These are phyloP conservation scores for Leptopilina boulardi DNA, from an alignment of 1,140 invertebrate genomes.

Conservation along the genomic window DNA sequence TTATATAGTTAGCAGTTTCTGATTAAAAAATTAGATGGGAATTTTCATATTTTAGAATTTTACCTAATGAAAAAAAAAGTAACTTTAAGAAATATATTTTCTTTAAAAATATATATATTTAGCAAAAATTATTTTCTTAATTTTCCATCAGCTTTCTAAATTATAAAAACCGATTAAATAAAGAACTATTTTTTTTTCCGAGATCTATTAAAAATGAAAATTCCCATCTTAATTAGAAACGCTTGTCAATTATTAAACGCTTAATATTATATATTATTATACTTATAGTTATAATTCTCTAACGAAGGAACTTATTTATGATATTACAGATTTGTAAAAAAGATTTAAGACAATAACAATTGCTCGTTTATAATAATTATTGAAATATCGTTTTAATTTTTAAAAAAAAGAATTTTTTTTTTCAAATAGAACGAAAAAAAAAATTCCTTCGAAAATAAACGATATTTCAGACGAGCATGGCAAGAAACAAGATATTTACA, in stretches of 20 bases:
- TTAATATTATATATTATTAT: constrained; percentile 8
- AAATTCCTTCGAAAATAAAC: background rate
- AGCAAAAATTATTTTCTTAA: no score
- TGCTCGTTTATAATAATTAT: constrained; percentile 2
- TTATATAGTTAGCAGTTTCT: background rate
- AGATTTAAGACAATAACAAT: constrained; percentile 51
- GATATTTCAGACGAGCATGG: background rate
- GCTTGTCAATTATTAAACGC: background rate
- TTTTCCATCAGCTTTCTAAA: no score
- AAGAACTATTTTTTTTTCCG: no score
- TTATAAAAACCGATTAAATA: no score
- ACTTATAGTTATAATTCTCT: background rate
- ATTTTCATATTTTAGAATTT: no score
- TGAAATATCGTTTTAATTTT: background rate
- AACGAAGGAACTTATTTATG: constrained; percentile 3
- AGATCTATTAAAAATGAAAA: background rate
- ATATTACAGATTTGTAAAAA: constrained; percentile 53
- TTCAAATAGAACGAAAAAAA: background rate
- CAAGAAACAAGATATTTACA: constrained; percentile 20
- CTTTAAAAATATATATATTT: no score
- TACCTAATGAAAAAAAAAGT: no score
- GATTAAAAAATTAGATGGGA: background rate
- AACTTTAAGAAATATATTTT: no score
- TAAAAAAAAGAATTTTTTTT: background rate
- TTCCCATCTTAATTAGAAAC: background rate